Conservation (phyloP, 2,888 invertebrate genomes). For the Ophonus ardosiacus region DNA sequence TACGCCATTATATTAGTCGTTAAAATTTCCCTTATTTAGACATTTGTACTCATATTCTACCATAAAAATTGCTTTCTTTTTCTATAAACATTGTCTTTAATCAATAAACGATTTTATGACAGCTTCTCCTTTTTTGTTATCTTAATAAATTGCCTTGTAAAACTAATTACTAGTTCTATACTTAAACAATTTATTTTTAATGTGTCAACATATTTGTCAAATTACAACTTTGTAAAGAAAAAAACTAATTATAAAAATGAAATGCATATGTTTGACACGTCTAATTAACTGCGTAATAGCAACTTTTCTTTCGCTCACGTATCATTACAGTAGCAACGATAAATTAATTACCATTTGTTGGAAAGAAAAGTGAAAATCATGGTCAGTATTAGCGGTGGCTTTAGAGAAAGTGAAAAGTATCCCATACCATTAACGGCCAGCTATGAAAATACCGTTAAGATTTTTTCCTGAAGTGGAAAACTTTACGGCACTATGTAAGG, state of each 20-base stretch:
- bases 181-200: slow-evolving; percentile 12
- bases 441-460: slow-evolving; percentile 59
- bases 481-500: slow-evolving; percentile 55
- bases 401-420: slow-evolving; percentile 55
- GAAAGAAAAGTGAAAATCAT: slow-evolving; percentile 55
- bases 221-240: slow-evolving; percentile 15
- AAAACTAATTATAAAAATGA: slow-evolving; percentile 42
- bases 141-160: slow-evolving; percentile 31
- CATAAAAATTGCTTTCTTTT: no score
- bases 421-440: slow-evolving; percentile 35
- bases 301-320: slow-evolving; percentile 32
- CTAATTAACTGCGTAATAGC: slow-evolving; percentile 40
- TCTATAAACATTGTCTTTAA: no score
- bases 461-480: slow-evolving; percentile 38
- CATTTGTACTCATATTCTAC: no score
- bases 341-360: slow-evolving; percentile 50
- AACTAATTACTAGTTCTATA: slow-evolving; percentile 17
- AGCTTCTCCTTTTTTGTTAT: slow-evolving; percentile 4
- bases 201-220: slow-evolving; percentile 38
- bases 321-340: slow-evolving; percentile 48
- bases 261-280: slow-evolving; percentile 36
- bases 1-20: no score
- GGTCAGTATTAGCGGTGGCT: slow-evolving; percentile 41
- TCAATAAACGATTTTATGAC: not conserved
- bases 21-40: no score